Conservation (phyloP, 2,888 invertebrate species). For the Agrotis ipsilon region DNA sequence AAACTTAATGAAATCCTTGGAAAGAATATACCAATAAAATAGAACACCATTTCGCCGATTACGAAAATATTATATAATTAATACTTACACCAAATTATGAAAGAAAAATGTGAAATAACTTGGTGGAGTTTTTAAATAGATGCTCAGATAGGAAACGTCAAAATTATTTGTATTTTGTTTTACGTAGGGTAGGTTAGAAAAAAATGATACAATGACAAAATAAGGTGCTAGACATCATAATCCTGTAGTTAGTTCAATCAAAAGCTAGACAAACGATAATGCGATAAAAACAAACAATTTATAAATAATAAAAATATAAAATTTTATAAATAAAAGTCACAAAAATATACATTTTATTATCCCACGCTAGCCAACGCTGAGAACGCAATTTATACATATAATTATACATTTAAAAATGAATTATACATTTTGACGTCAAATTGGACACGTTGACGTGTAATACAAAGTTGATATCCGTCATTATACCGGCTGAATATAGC, state of each 20-base stretch:
- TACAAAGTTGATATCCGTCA: conserved; percentile 60
- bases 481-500: conserved; percentile 46
- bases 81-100: no score
- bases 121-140: conserved; percentile 3
- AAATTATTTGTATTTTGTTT: conserved; percentile 26
- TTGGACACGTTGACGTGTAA: conserved; percentile 46
- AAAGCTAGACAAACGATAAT: conserved; percentile 22
- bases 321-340: conserved; percentile 46
- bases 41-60: no score
- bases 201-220: conserved; percentile 44
- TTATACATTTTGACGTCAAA: conserved; percentile 56
- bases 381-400: conserved; percentile 60
- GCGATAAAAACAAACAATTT: conserved; percentile 37
- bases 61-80: no score
- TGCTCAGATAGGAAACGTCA: background rate
- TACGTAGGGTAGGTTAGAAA: conserved; percentile 34
- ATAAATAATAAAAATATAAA: conserved; percentile 43
- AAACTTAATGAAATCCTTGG: no score
- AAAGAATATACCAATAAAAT: no score
- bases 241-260: conserved; percentile 39
- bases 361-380: conserved; percentile 60
- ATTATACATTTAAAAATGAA: conserved; percentile 55
- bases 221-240: conserved; percentile 50
- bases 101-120: no score
- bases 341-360: conserved; percentile 58